phyloP scores from a whole-genome alignment of 2,797 vertebrate species.

The Gadopsis bispinosus region DNA sequence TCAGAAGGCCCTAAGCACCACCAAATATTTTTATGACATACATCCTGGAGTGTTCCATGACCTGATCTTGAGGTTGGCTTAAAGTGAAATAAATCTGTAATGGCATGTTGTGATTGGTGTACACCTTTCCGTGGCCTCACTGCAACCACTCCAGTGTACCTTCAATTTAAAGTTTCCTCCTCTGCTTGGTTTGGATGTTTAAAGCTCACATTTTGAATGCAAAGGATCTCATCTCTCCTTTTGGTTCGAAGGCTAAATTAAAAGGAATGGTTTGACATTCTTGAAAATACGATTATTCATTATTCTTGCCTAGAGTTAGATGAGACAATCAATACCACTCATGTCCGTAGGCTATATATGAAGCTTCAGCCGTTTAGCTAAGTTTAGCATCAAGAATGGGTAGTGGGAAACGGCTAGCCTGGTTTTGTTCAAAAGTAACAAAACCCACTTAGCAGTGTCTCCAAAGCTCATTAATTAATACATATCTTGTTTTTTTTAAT shows the following conservation, averaged over 20 bases:
- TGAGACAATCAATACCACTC: neutral
- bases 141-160: neutral
- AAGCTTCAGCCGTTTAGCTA: neutral
- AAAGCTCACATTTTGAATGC: neutral
- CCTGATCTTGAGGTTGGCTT: constrained; percentile 24
- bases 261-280: constrained; percentile 11
- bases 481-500: no score
- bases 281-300: neutral
- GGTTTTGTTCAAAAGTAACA: neutral
- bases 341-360: neutral
- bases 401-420: neutral
- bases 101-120: constrained; percentile 10
- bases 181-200: constrained; percentile 5
- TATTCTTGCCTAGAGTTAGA: neutral
- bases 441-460: no score
- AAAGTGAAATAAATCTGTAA: constrained; percentile 35
- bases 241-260: constrained; percentile 23
- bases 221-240: neutral
- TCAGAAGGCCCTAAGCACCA: constrained; percentile 31
- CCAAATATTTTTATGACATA: constrained; percentile 33
- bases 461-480: no score
- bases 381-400: neutral
- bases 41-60: constrained; percentile 25
- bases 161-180: constrained; percentile 11
- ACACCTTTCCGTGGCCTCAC: neutral